These are phyloP conservation scores for Ara ararauna DNA, from an alignment of 2,797 vertebrate genomes.

Conservation along the genomic window DNA sequence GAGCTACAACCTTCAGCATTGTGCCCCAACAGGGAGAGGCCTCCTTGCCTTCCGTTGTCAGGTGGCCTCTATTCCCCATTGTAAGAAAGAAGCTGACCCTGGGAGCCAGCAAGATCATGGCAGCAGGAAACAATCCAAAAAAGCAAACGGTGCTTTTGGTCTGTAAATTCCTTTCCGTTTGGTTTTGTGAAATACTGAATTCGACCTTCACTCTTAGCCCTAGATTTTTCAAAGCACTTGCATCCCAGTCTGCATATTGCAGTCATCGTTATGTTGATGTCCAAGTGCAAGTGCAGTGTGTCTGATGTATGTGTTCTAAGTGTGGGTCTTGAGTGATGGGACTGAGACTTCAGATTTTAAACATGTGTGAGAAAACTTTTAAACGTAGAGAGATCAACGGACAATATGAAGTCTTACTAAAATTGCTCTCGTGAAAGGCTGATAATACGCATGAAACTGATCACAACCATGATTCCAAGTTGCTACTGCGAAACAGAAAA, in stretches of 20 bases:
- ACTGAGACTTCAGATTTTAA: background rate
- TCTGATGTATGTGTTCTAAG: background rate
- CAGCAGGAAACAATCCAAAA: background rate
- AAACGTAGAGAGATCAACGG: background rate
- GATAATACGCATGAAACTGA: background rate
- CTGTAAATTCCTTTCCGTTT: background rate
- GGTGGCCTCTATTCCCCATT: background rate
- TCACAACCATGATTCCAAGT: background rate
- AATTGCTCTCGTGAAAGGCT: background rate
- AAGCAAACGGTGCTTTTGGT: background rate
- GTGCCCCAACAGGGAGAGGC: background rate
- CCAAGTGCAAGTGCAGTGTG: background rate
- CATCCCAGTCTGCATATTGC: background rate
- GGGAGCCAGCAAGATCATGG: background rate
- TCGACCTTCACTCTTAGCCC: background rate
- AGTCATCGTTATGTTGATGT: fast-evolving
- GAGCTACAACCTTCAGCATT: background rate
- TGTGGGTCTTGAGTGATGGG: background rate
- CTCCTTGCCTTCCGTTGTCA: background rate
- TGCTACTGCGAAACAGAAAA: background rate
- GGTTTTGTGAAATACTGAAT: background rate
- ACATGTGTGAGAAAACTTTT: background rate
- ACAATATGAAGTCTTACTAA: background rate
- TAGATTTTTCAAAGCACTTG: background rate
- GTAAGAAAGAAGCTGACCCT: background rate